These are phyloP conservation scores for Vesta saturnalis DNA, from an alignment of 2,888 invertebrate species.

Conservation along the genomic window DNA sequence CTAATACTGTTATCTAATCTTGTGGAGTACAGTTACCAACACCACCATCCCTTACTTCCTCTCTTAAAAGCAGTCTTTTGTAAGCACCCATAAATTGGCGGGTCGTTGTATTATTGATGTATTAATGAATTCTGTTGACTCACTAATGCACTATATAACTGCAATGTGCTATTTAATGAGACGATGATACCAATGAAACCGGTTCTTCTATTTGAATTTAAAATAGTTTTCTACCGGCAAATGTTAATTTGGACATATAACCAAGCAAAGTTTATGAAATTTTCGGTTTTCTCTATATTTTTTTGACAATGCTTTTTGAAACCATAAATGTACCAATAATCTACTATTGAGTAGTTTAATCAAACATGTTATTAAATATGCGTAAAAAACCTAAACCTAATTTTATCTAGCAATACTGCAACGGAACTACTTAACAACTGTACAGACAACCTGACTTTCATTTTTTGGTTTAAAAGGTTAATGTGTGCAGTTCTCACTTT, in stretches of 20 bases:
- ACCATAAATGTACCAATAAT: neutral
- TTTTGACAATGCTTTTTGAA: neutral
- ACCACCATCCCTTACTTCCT: neutral
- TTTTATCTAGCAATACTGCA: neutral
- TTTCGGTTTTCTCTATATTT: neutral
- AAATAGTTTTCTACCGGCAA: neutral
- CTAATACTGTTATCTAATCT: neutral
- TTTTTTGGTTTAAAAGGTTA: neutral
- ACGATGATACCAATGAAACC: neutral
- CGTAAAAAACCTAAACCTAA: neutral
- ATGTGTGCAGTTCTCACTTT: neutral
- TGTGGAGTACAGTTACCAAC: no score
- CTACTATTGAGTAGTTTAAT: conserved; percentile 1
- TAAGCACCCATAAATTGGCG: neutral
- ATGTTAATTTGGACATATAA: neutral
- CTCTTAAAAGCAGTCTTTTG: neutral
- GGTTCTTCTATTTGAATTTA: neutral
- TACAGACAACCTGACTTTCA: neutral
- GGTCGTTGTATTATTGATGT: neutral
- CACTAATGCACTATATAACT: neutral
- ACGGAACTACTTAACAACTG: conserved; percentile 3
- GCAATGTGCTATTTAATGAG: neutral
- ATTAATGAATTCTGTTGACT: neutral
- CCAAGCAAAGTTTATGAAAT: neutral
- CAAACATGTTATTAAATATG: neutral